Percentiles rank a stretch among this genome's conserved stretches.
phyloP scores from a whole-genome alignment of 2,888 invertebrate species.

The Ferrisia virgata region DNA sequence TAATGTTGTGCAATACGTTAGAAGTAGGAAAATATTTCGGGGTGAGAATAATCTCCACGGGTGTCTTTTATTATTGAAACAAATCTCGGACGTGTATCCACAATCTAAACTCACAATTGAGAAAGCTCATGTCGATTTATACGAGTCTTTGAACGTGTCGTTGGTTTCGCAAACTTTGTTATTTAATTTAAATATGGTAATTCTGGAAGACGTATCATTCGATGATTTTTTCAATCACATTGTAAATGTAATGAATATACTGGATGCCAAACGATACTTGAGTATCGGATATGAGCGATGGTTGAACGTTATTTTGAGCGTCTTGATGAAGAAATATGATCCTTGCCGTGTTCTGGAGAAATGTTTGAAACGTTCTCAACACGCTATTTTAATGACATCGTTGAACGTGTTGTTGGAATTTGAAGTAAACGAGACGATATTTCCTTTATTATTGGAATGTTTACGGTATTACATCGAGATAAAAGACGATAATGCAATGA shows the following conservation, averaged over 20 bases:
- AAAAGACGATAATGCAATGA: background rate
- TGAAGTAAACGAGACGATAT: background rate
- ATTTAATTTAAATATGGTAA: background rate
- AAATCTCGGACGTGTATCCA: background rate
- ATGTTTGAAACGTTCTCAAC: background rate
- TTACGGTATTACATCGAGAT: background rate
- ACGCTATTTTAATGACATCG: background rate
- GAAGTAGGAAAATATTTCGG: background rate
- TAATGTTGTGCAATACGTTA: background rate
- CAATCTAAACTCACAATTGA: background rate
- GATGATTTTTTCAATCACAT: background rate
- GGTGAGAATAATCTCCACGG: conserved; percentile 33
- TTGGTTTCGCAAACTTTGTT: background rate
- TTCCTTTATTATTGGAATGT: background rate
- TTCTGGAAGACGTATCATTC: background rate
- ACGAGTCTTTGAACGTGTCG: background rate
- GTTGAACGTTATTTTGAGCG: background rate
- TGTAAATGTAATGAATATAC: background rate
- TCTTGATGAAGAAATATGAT: background rate
- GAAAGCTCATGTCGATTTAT: background rate
- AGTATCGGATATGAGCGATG: conserved; percentile 27
- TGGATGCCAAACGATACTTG: background rate
- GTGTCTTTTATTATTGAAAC: conserved; percentile 8
- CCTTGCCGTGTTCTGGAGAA: background rate
- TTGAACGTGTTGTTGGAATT: background rate